Percentiles rank a stretch among this genome's conserved stretches.
Evolutionary conservation across 2,888 invertebrate genomes (phyloP).

Genomic region (Nymphalis urticae): DNA sequence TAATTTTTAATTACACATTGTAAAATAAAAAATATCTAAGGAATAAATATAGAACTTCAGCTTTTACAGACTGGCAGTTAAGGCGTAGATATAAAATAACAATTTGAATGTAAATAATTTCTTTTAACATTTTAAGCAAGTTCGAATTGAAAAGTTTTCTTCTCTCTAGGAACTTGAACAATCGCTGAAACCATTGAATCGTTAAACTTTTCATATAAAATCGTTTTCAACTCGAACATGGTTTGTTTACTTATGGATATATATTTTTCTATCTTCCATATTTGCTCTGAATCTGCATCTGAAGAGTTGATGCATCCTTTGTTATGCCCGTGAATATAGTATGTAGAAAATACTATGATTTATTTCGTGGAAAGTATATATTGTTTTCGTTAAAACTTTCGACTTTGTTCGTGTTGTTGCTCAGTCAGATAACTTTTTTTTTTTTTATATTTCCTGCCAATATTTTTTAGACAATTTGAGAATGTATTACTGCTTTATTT

Average conservation of each 20-base stretch:
- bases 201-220: conserved; percentile 29
- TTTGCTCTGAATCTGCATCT: conserved; percentile 26
- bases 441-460: no score
- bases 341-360: background rate
- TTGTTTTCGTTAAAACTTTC: background rate
- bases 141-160: conserved; percentile 21
- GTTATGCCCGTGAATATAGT: background rate
- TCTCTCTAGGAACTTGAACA: conserved; percentile 15
- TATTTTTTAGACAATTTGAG: no score
- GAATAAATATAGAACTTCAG: no score
- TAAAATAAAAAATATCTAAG: no score
- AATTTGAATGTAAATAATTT: background rate
- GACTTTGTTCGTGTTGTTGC: background rate
- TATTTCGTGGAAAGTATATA: background rate
- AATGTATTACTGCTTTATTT: no score
- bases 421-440: background rate
- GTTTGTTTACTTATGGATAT: conserved; percentile 23
- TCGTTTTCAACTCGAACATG: conserved; percentile 23
- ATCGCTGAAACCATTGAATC: conserved; percentile 17
- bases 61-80: no score
- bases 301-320: conserved; percentile 23
- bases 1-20: no score
- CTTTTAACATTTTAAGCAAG: conserved; percentile 12
- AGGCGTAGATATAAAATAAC: background rate
- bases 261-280: conserved; percentile 13